These are phyloP conservation scores for Ceratosolen fusciceps DNA, from an alignment of 1,140 invertebrate species.

Conservation along the genomic window DNA sequence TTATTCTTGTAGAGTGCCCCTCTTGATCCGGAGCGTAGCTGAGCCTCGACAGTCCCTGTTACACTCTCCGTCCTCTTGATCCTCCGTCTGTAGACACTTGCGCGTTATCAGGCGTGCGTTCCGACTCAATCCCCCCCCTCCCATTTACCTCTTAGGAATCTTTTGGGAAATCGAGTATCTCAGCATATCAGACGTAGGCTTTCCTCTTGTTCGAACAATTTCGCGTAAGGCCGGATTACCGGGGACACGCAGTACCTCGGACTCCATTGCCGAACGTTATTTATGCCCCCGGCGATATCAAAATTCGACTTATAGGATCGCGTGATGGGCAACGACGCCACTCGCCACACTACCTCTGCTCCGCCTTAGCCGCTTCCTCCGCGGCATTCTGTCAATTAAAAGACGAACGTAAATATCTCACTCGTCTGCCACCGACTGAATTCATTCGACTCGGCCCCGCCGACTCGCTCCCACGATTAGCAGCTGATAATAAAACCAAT, in stretches of 20 bases:
- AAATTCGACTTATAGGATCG: background rate
- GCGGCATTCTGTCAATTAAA: background rate
- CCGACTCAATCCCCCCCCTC: background rate
- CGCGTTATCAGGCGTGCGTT: constrained; percentile 1
- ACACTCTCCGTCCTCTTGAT: background rate
- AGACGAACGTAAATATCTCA: background rate
- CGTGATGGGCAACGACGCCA: background rate
- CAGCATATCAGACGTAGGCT: background rate
- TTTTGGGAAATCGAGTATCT: constrained; percentile 46
- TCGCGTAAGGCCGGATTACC: background rate
- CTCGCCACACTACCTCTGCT: background rate
- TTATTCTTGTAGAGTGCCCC: no score
- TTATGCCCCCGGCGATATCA: background rate
- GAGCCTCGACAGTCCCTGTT: background rate
- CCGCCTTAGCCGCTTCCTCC: background rate
- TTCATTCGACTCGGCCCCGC: background rate
- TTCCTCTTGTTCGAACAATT: background rate
- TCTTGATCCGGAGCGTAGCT: no score
- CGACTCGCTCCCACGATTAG: no score
- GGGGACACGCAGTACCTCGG: background rate
- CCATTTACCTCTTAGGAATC: no score
- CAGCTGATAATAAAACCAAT: no score
- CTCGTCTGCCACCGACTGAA: background rate
- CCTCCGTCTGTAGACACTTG: background rate
- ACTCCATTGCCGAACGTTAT: background rate